phyloP scores from a whole-genome alignment of 2,888 invertebrate species.

The Drosophila fungiperda region DNA sequence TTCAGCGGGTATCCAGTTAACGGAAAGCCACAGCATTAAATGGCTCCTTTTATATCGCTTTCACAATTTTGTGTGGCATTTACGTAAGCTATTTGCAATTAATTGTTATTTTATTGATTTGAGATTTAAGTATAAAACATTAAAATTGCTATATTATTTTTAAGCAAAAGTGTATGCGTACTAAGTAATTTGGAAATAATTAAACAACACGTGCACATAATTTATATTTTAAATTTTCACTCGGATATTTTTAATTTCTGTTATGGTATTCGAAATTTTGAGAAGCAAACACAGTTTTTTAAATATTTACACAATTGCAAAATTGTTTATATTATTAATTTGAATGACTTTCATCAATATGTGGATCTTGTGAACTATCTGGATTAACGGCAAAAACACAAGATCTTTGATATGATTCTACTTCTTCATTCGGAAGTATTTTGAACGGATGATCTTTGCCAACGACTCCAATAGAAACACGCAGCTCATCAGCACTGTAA shows the following conservation, averaged over 20 bases:
- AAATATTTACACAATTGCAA: not conserved
- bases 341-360: not conserved
- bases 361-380: not conserved
- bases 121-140: not conserved
- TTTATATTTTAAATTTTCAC: not conserved
- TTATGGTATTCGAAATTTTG: not conserved
- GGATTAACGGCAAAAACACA: not conserved
- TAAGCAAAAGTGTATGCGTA: not conserved
- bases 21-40: not conserved
- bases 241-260: not conserved
- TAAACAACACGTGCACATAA: not conserved
- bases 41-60: not conserved
- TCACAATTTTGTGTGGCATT: not conserved
- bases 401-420: slow-evolving; percentile 64
- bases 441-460: slow-evolving; percentile 93
- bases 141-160: not conserved
- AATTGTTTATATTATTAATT: not conserved
- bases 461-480: slow-evolving; percentile 95
- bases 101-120: not conserved
- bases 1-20: slow-evolving; percentile 16
- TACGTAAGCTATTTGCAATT: not conserved
- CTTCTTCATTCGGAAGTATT: slow-evolving; percentile 91
- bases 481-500: slow-evolving; percentile 94
- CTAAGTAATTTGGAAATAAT: not conserved
- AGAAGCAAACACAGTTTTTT: not conserved